Evolutionary conservation across 2,888 invertebrate genomes (phyloP), one percentile per base, ranked within the genome.

Genomic region (Himalopsyche anomala): DNA sequence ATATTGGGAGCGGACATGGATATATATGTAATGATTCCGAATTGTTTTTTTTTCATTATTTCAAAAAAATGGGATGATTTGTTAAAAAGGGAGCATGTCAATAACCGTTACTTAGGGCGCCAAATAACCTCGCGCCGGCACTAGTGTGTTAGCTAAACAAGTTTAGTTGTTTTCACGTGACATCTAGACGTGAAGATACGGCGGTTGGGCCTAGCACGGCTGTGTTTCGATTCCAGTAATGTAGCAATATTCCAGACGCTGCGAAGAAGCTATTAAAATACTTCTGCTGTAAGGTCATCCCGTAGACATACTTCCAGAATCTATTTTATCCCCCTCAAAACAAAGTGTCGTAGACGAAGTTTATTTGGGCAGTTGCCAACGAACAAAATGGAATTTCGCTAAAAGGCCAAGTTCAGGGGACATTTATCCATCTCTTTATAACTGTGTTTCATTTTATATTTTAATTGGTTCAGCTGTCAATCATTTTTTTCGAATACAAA

Each of bases 381-480:
- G 15, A 74, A 11, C 74, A 38, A 74, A 36, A 28, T 15, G 19
- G 74, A 74, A 74, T 74, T 62, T 74, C 12, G 38, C n/a, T 38
- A 36, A 12, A 36, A 74, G 74, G 74, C 36, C 74, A 74, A 74
- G 74, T 74, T 74, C 74, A 74, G 36, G 38, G 74, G 36, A 74
- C 36, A 15, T 38, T 74, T 38, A 74, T 38, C 19, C 8, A 74
- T 74, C 2, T 74, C 2, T 38, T n/a, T 74, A 74, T 36, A 4
- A 12, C 15, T 2, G 12, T 36, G 74, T 74, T 15, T 4, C 36
- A 74, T 74, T 38, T 38, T 74, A 38, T 12, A 5, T 15, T 11
- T 74, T 36, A 38, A 74, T 74, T 74, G 15, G 15, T 36, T 36
- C 36, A 74, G 36, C 28, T 74, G 36, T 38, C 74, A 74, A 36